Percentiles rank a stretch among this genome's conserved stretches.
Conservation (phyloP, 2,888 invertebrate genomes). For the Aleiodes leptofemur region DNA sequence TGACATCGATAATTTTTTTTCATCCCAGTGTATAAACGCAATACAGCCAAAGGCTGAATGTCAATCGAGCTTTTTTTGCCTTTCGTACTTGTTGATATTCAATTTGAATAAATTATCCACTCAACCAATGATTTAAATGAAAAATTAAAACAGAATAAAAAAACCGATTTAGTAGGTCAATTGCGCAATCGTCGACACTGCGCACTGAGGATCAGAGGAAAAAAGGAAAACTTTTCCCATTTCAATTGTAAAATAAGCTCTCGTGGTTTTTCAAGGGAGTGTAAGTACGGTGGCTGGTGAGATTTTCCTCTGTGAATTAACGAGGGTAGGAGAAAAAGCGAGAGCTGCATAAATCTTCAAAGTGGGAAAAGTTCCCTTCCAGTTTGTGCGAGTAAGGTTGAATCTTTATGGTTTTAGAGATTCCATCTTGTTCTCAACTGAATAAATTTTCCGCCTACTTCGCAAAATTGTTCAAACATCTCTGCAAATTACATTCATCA, state of each 20-base stretch:
- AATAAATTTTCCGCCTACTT: constrained; percentile 36
- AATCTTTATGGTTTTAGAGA: not conserved
- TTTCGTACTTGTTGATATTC: constrained; percentile 12
- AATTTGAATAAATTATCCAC: constrained; percentile 32
- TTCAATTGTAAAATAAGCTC: constrained; percentile 37
- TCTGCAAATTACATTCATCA: constrained; percentile 9
- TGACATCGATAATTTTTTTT: too few species aligned
- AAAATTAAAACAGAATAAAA: not conserved
- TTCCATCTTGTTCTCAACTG: constrained; percentile 31
- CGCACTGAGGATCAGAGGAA: not conserved
- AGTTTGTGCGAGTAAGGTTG: not conserved
- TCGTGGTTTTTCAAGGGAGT: constrained; percentile 5
- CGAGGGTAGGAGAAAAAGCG: constrained; percentile 8
- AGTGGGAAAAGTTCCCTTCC: constrained; percentile 1
- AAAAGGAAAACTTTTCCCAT: constrained; percentile 26
- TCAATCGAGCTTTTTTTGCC: too few species aligned
- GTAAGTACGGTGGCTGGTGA: constrained; percentile 8
- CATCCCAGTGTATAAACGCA: too few species aligned
- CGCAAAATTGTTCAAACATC: constrained; percentile 31
- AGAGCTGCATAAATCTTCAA: constrained; percentile 33
- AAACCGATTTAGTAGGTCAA: constrained; percentile 27
- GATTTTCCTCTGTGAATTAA: constrained; percentile 36
- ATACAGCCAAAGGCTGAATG: too few species aligned
- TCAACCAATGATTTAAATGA: not conserved
- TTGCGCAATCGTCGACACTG: constrained; percentile 7